Base-by-base conservation (phyloP, 2,797 vertebrate genomes). In the Syngnathus rostellatus region DNA sequence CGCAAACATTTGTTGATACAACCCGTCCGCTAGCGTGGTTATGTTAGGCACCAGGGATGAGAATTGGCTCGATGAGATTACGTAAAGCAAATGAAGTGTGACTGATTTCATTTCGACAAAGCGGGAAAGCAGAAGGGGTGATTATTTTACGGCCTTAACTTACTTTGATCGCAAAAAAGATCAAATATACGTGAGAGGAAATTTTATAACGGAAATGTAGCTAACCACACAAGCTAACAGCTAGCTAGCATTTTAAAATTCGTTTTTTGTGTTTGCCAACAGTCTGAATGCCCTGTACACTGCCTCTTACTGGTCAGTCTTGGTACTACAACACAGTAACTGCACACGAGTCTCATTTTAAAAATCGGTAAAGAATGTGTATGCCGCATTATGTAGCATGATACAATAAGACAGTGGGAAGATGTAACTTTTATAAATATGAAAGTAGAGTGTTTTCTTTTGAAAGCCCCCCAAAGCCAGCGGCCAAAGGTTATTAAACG, bases 1-100 rank as follows among this genome's bases (percentile, higher is more conserved):
- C 51, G 53, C 62, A 63, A 67, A 41, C 39, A 46, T 5, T 11
- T 61, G 17, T 66, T 38, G 53, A 63, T 59, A 3, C 50, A 3
- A 19, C 39, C 14, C 4, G 17, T 6, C 40, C 5, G 40, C 3
- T 14, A n/a, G 19, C 7, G n/a, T n/a, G 51, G 40, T 31, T 45
- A 41, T 58, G 57, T 19, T 9, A 39, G 2, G 14, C 8, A 2
- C 43, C 63, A 25, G 60, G 60, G n/a, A 62, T 21, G 60, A 62
- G 11, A 38, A 43, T 12, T 23, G 5, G n/a, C 14, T 55, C 10
- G 10, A 38, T 37, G 5, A 19, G 57, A 8, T 8, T 39, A n/a
- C 39, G 55, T 59, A 31, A 55, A 31, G 25, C 54, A 55, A 51
- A 55, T 55, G 23, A 55, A 55, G 54, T 25, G 2, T 25, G 31